Evolutionary conservation across 2,888 invertebrate genomes (phyloP), one percentile per base, ranked within the genome.

Genomic region (Tetheella fluctuosa): DNA sequence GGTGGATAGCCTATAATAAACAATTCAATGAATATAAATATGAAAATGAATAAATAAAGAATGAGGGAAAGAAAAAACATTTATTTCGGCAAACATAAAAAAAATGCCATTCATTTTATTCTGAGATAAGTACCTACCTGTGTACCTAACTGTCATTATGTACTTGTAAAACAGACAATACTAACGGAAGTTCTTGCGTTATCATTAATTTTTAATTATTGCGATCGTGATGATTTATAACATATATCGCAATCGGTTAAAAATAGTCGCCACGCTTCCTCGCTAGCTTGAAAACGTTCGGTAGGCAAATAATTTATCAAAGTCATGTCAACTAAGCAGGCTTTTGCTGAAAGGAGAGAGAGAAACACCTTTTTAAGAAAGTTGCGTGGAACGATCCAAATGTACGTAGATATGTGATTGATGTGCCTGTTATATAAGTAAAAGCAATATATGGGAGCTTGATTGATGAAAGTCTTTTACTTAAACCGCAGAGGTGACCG

Each of bases 261-360:
- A 69, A 58, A 64, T 62, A 64, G 53, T 62, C 54, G 48, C 58
- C 52, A 62, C 48, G 34, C 58, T 58, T 59, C 65, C 67, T 65
- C 59, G 62, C 63, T 67, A 69, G 70, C 72, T 71, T 67, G 64
- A 69, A 68, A 74, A 66, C 64, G 73, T 66, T 69, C 64, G 64
- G 72, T 68, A 75, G 66, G 79, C 73, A 81, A 86, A 86, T 84
- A 85, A 86, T 86, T 84, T 83, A 87, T 88, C 86, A 87, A 85
- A 86, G 81, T 84, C 81, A 80, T 77, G 83, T 85, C 84, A 82
- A 77, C 76, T 71, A 67, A 73, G 70, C 64, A 71, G 67, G 74
- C 70, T 76, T 75, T 72, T 66, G 70, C 62, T 66, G 71, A 74
- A 75, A 69, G 64, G 74, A 75, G 71, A 73, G 71, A 73, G 74